Evolutionary conservation across 2,888 invertebrate species (phyloP), one percentile per base, ranked within the genome.

Genomic region (Amphipyra berbera): DNA sequence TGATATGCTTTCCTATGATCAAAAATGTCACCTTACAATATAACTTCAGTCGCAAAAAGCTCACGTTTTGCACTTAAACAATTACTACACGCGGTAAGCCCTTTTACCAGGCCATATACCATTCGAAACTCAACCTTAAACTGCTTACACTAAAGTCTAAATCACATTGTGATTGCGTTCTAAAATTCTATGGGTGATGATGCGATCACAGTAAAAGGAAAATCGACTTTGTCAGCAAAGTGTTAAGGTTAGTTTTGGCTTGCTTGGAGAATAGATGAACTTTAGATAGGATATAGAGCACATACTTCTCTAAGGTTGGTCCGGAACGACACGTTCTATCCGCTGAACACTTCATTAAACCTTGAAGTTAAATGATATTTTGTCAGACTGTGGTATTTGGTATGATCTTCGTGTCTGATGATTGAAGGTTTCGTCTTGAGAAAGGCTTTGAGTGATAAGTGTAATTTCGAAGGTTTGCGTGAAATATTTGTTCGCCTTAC

Each of bases 221-320:
- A 52, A 35, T 46, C 0, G 0, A 37, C 48, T 45, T 35, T 55
- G 6, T 41, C 0, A 0, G 0, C 12, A 6, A 0, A 0, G 0
- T 0, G 0, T 27, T 53, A 64, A 35, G 54, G 54, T 64, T 48
- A 15, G 0, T 63, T 68, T 68, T 68, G 0, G 13, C 0, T 0
- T 68, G 54, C 13, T 6, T 0, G 7, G 1, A 37, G 12, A 7
- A 0, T 12, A 62, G 72, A 81, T 78, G 78, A 72, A 60, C 79
- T 78, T 78, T 83, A 50, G 83, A 83, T 84, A 80, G 60, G 76
- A 85, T 81, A 70, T 83, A 71, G 86, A 86, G 80, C 87, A 81
- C 64, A 83, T 82, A 30, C 76, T 74, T 56, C 44, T 42, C 44
- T 68, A 76, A 79, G 81, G 83, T 79, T 77, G 76, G 73, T 76